These are phyloP conservation scores for Galeruca laticollis DNA, from an alignment of 2,888 invertebrate genomes.

Conservation along the genomic window DNA sequence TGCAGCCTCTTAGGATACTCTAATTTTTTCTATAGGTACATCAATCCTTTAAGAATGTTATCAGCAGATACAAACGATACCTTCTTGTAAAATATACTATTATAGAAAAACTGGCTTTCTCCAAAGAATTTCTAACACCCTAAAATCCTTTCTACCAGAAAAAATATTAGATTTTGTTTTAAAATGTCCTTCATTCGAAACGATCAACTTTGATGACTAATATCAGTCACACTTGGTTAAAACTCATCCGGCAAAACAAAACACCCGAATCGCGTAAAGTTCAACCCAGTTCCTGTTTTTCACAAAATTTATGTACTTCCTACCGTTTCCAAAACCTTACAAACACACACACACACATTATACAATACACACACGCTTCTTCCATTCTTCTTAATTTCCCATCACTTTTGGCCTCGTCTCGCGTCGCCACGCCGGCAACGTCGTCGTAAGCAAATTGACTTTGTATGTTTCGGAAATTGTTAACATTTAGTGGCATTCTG, in stretches of 20 bases:
- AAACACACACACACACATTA: neutral
- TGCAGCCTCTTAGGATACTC: too few relatives aligned
- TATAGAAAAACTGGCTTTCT: too few relatives aligned
- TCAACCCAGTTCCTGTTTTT: slow-evolving; percentile 18
- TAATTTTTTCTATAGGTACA: too few relatives aligned
- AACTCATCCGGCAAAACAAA: slow-evolving; percentile 1
- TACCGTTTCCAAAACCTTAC: slow-evolving; percentile 5
- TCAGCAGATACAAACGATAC: too few relatives aligned
- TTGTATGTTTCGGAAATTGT: slow-evolving; percentile 65
- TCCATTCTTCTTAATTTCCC: slow-evolving; percentile 17
- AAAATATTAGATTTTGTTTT: neutral
- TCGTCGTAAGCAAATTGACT: slow-evolving; percentile 61
- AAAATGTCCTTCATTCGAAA: too few relatives aligned
- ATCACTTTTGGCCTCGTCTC: slow-evolving; percentile 6
- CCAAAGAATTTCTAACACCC: too few relatives aligned
- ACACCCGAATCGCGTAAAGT: neutral
- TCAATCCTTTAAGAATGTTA: too few relatives aligned
- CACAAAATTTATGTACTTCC: slow-evolving; percentile 19
- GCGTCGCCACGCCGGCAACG: neutral
- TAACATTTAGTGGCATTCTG: slow-evolving; percentile 51
- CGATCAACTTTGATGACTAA: neutral
- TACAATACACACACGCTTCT: slow-evolving; percentile 4
- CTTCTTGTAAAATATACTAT: too few relatives aligned
- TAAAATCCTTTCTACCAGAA: too few relatives aligned
- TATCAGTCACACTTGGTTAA: neutral